These are phyloP conservation scores for Ahaetulla prasina DNA, from an alignment of 2,113 vertebrate species.

Conservation along the genomic window DNA sequence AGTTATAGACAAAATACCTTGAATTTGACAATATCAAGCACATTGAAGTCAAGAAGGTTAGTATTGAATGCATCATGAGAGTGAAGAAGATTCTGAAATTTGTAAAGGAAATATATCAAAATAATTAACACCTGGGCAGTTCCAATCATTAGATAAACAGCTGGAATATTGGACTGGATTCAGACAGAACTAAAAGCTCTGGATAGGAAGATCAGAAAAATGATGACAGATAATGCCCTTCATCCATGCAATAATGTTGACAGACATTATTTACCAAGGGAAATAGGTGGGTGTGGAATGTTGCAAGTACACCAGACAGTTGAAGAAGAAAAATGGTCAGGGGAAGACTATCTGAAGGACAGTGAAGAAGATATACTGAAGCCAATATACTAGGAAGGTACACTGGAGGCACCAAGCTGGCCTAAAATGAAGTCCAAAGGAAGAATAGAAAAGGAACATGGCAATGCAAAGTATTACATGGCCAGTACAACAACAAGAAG, in stretches of 20 bases:
- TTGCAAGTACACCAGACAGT: background rate
- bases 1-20: conserved; percentile 1
- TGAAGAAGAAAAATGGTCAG: background rate
- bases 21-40: background rate
- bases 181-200: background rate
- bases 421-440: background rate
- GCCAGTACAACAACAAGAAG: background rate
- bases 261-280: background rate
- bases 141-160: background rate
- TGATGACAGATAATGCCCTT: background rate
- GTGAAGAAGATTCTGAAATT: background rate
- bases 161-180: background rate
- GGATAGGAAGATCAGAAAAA: too few relatives aligned
- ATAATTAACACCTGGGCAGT: background rate
- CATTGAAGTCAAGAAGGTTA: background rate
- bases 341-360: background rate
- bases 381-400: background rate
- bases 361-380: background rate
- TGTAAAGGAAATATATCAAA: background rate
- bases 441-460: background rate
- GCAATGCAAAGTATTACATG: background rate
- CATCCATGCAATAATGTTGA: background rate
- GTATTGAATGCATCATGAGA: background rate
- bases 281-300: background rate
- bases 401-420: background rate